phyloP scores from a whole-genome alignment of 1,140 invertebrate genomes.

The Drosophila oshimai region DNA sequence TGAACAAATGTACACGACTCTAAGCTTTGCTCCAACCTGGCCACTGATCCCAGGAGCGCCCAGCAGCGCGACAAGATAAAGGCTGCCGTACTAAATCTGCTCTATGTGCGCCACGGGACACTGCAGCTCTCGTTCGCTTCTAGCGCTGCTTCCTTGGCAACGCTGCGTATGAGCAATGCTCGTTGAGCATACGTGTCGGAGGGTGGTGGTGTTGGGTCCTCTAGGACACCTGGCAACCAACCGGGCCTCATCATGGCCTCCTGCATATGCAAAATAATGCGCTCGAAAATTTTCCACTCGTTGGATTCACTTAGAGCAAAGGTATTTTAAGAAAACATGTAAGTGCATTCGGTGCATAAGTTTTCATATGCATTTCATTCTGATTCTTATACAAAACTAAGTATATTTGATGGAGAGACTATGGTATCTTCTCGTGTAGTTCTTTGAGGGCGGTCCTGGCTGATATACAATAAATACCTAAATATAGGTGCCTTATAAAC shows the following conservation, averaged over 20 bases:
- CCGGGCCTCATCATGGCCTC: slow-evolving; percentile 3
- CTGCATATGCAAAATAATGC: slow-evolving; percentile 69
- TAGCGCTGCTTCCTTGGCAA: slow-evolving; percentile 23
- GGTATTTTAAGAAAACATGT: slow-evolving; percentile 12
- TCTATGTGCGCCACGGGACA: slow-evolving; percentile 65
- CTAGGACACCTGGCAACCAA: slow-evolving; percentile 32
- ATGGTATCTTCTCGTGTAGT: no score
- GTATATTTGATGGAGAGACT: no score
- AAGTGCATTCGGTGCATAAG: slow-evolving; percentile 30
- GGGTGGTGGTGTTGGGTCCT: neutral
- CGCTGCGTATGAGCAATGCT: slow-evolving; percentile 66
- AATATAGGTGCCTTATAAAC: no score
- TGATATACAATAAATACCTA: no score
- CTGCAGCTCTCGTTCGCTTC: slow-evolving; percentile 1
- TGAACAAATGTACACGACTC: slow-evolving; percentile 64
- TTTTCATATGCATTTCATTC: slow-evolving; percentile 21
- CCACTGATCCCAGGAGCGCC: slow-evolving; percentile 53
- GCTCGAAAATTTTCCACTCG: slow-evolving; percentile 49
- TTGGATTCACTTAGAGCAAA: slow-evolving; percentile 66
- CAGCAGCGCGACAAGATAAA: slow-evolving; percentile 72
- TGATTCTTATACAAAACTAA: slow-evolving; percentile 48
- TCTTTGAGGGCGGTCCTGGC: no score
- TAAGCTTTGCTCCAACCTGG: slow-evolving; percentile 37
- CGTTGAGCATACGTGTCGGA: neutral
- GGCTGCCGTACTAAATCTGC: slow-evolving; percentile 69